Base-by-base conservation (phyloP, 2,888 invertebrate species). In the Perithous albicinctus region DNA sequence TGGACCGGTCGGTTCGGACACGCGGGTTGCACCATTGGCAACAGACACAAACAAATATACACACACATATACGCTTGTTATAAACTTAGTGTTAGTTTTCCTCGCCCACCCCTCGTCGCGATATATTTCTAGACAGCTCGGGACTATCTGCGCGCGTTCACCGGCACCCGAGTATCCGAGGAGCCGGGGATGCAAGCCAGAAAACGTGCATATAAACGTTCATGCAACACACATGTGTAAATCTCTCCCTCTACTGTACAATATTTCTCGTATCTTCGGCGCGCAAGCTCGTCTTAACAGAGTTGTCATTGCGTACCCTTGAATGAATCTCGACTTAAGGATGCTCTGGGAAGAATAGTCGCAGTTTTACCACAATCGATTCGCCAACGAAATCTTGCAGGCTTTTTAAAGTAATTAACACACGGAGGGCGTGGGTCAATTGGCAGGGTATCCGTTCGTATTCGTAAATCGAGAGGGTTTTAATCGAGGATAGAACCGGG, bases 241-340 rank as follows among this genome's bases (percentile, higher is more conserved):
- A 23, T 32, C 48, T 61, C 18, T 69, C 29, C 15, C 7, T 63
- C 12, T 32, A 15, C 41, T 41, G 43, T 12, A 32, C 66, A 75
- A n/a, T 82, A 54, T 78, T 66, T 41, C 12, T 43, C 56, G 20
- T 32, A 59, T 38, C 43, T 61, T 72, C 38, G 69, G 51, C 54
- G 75, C 78, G 78, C 82, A 61, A 66, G 15, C 80, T 54, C 72
- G 75, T 74, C 29, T 69, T 66, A 67, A 84, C 76, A 38, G 64
- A 77, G 76, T 81, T 83, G 84, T 85, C 84, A 85, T 85, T 85
- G 84, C 81, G 67, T 85, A 85, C 84, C 84, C 84, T 85, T 85
- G 83, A 85, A 85, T 85, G 79, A 83, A 80, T 51, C 56, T 63
- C 38, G 51, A 38, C n/a, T 15, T 8, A 12, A 20, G 2, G 18